Percentiles rank a stretch among this genome's conserved stretches.
Conservation (phyloP, 2,797 vertebrate genomes). For the Phataginus tetradactyla region DNA sequence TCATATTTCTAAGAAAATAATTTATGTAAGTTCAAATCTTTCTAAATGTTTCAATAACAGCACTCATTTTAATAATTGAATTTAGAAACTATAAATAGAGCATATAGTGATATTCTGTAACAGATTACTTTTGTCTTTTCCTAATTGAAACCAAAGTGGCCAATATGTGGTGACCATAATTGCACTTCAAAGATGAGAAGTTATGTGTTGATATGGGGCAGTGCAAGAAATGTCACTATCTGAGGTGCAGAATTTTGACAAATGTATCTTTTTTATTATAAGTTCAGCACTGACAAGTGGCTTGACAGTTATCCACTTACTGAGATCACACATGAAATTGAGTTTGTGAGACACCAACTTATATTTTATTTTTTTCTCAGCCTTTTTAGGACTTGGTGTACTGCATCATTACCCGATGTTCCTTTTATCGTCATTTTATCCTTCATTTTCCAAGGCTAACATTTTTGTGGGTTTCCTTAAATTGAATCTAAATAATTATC, state of each 20-base stretch:
- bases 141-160: neutral
- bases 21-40: neutral
- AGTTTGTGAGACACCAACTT: neutral
- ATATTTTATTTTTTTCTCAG: neutral
- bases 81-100: neutral
- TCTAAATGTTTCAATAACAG: neutral
- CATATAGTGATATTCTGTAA: neutral
- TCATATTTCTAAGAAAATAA: slow-evolving; percentile 8
- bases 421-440: neutral
- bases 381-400: neutral
- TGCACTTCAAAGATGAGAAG: neutral
- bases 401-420: neutral
- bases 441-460: neutral
- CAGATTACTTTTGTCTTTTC: neutral
- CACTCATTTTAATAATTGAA: slow-evolving; percentile 9
- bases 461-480: neutral
- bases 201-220: neutral
- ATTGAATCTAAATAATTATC: slow-evolving; percentile 28
- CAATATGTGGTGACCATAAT: neutral
- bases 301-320: neutral
- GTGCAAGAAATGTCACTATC: neutral
- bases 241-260: neutral
- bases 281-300: neutral
- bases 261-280: neutral
- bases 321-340: neutral